phyloP scores from a whole-genome alignment of 2,797 vertebrate genomes.

The Hafferia zeledoni region DNA sequence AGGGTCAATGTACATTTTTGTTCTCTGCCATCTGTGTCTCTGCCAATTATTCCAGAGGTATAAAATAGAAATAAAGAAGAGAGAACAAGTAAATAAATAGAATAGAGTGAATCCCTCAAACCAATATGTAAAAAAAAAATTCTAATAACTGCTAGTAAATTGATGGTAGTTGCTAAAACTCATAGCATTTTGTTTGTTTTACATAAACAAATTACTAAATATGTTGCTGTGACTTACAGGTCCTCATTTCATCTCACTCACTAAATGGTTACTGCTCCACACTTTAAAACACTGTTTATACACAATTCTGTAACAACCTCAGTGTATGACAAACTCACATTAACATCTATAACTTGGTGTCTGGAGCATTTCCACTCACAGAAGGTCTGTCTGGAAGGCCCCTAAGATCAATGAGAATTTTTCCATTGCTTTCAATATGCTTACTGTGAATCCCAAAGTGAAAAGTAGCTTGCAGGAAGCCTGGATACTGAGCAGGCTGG shows the following conservation, averaged over 20 bases:
- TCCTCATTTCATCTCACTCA: conserved; percentile 30
- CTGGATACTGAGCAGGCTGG: conserved; percentile 24
- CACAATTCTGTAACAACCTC: conserved; percentile 7
- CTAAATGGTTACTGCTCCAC: not conserved
- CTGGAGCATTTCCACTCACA: conserved; percentile 38
- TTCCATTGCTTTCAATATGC: conserved; percentile 36
- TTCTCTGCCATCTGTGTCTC: not conserved
- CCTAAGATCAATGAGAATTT: conserved; percentile 1
- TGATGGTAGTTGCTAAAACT: conserved; percentile 30
- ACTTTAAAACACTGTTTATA: conserved; percentile 40
- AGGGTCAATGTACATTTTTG: not conserved
- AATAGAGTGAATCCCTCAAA: not conserved
- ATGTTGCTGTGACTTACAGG: conserved; percentile 47
- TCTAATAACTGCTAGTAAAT: conserved; percentile 32
- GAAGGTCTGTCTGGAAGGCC: conserved; percentile 38
- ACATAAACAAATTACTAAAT: conserved; percentile 46
- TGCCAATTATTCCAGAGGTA: not conserved
- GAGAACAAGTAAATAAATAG: not conserved
- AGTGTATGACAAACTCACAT: not conserved
- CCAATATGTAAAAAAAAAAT: not conserved
- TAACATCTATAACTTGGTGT: conserved; percentile 9
- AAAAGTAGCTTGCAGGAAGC: not conserved
- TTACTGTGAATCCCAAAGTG: conserved; percentile 31
- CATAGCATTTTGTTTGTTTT: conserved; percentile 26
- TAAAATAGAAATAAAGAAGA: not conserved